Base-by-base conservation (phyloP, 2,888 invertebrate genomes). In the Leptinotarsa haldemani region DNA sequence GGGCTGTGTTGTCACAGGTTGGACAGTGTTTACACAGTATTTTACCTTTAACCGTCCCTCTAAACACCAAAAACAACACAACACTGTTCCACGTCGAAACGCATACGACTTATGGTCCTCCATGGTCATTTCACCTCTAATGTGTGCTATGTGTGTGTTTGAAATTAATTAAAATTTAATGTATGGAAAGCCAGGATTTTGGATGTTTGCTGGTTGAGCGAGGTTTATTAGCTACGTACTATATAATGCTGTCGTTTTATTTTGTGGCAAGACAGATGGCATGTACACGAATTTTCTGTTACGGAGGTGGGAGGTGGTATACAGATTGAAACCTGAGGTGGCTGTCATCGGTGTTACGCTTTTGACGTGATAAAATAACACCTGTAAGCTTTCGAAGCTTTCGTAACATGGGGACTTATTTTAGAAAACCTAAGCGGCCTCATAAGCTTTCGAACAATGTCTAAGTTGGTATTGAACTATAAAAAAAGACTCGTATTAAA, bases 1-100 rank as follows among this genome's bases (percentile, higher is more conserved):
- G 78, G 80, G 82, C 81, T 75, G 69, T 81, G 81, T 82, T 82
- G 82, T 82, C 81, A 80, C 81, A 82, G 81, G 81, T 81, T 80
- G 79, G 79, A 78, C 79, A 76, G 74, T 81, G 80, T 81, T 80
- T 80, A 76, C 78, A 77, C 74, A 76, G 78, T 78, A 79, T 78
- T 79, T 78, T 73, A 79, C 78, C 80, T 77, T 76, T 76, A 78
- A 73, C 72, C 75, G 61, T 70, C 75, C 74, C 73, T 71, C 74
- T 69, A 76, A 78, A 78, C 77, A 77, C 78, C 78, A 75, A 80
- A 77, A 80, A 79, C 77, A 78, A 77, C 77, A 79, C 77, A 78
- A 77, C 77, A 77, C 56, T 58, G 74, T 71, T 69, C 73, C 63
- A 70, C 76, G 73, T 68, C 69, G 74, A 53, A 73, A 75, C 72